Base-by-base conservation (phyloP, 2,797 vertebrate species). In the Malacoraja senta region DNA sequence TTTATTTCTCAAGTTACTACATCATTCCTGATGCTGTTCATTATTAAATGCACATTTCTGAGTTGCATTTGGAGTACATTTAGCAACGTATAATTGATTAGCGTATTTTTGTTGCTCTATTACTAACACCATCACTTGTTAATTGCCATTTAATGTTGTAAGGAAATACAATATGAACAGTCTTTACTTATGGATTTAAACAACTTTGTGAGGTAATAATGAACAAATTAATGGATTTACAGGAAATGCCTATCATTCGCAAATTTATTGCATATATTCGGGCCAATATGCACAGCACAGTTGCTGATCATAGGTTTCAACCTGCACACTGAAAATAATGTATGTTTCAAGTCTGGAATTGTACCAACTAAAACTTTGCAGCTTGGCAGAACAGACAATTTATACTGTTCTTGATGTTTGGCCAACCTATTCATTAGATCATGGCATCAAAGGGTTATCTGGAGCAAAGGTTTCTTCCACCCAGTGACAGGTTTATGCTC, bases 1-100 rank as follows among this genome's bases (percentile, higher is more conserved):
- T 21, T 15, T 44, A 44, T 74, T 76, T 17, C 13, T 29, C 90
- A 71, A 44, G 90, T 44, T 21, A 24, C 17, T 72, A 76, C 71
- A 72, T 17, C 90, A 76, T 71, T 12, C 71, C 44, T 92, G 72
- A 35, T 68, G 63, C 29, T 86, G 61, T 63, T 26, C 3, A 65
- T 29, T 65, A 74, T 44, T 71, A 91, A 91, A 71, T 72, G 90
- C 26, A 26, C 71, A 92, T 74, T 91, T 92, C 58, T 71, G 9
- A 53, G 38, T 44, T 29, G 71, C 26, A 53, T 53, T 32, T 88
- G 61, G 8, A 68, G 19, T 8, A 88, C 32, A 65, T 68, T 68
- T 63, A 3, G 63, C n/a, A 35, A 68, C n/a, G 24, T 88, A 21
- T 68, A 68, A 35, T 88, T 88, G 61, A 63, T 88, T 88, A 88